phyloP scores from a whole-genome alignment of 64 coral and sea anemone genomes.

The Actinia tenebrosa region DNA sequence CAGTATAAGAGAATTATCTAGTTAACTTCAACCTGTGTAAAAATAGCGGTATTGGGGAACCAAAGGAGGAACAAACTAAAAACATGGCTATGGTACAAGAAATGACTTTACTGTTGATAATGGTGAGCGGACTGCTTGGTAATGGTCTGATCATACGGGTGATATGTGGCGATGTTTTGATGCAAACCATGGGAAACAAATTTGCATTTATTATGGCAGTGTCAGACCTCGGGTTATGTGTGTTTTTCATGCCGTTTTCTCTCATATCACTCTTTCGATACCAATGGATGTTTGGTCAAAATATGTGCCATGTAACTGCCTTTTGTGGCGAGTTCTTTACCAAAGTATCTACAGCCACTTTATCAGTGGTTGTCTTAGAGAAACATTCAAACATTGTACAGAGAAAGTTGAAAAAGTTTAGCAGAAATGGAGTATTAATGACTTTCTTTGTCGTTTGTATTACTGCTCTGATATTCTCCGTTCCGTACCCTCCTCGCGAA shows the following conservation, averaged over 20 bases:
- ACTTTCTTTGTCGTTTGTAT: neutral
- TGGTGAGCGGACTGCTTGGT: neutral
- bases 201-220: neutral
- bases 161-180: neutral
- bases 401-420: neutral
- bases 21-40: neutral
- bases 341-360: neutral
- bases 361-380: neutral
- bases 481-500: neutral
- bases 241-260: slow-evolving; percentile 13
- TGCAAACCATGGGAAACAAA: slow-evolving; percentile 16
- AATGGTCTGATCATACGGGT: neutral
- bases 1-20: neutral
- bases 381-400: neutral
- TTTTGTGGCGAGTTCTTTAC: neutral
- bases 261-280: neutral
- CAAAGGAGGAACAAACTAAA: neutral
- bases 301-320: neutral
- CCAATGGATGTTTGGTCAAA: slow-evolving; percentile 8
- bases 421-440: neutral
- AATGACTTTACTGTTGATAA: neutral
- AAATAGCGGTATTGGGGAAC: neutral
- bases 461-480: neutral
- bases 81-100: neutral
- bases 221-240: slow-evolving; percentile 2